Conservation (phyloP, 2,888 invertebrate genomes). For the Morpho achilles region DNA sequence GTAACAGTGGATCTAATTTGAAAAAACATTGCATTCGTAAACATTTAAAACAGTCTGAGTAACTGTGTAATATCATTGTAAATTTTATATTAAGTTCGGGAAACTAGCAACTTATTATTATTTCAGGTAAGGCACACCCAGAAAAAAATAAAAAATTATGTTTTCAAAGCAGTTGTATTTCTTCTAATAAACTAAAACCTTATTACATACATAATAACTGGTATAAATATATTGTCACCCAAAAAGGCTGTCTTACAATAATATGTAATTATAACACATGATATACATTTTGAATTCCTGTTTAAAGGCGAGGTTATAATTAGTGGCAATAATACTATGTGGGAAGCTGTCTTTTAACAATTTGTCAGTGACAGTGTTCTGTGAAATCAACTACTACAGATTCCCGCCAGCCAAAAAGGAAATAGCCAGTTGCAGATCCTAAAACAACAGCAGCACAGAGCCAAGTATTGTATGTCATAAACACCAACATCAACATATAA, state of each 20-base stretch:
- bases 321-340: conserved; percentile 47
- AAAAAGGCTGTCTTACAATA: conserved; percentile 55
- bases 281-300: conserved; percentile 55
- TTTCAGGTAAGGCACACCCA: too few relatives aligned
- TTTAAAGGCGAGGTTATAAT: conserved; percentile 49
- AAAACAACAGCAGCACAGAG: conserved; percentile 92
- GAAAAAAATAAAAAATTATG: conserved; percentile 2
- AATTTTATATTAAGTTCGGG: too few relatives aligned
- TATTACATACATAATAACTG: conserved; percentile 59
- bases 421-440: conserved; percentile 95
- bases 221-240: conserved; percentile 56
- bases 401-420: conserved; percentile 97
- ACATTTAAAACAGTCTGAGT: conserved; percentile 36
- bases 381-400: conserved; percentile 95
- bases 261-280: conserved; percentile 55
- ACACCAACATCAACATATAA: conserved; percentile 96
- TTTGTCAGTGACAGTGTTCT: conserved; percentile 93
- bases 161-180: conserved; percentile 51
- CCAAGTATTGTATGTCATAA: conserved; percentile 98
- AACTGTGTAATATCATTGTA: too few relatives aligned
- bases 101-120: too few relatives aligned
- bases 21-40: conserved; percentile 62
- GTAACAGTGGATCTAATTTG: conserved; percentile 71
- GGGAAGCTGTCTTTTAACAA: conserved; percentile 30
- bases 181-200: conserved; percentile 50